Base-by-base conservation (phyloP, 1,140 invertebrate genomes). In the Diorhabda sublineata region DNA sequence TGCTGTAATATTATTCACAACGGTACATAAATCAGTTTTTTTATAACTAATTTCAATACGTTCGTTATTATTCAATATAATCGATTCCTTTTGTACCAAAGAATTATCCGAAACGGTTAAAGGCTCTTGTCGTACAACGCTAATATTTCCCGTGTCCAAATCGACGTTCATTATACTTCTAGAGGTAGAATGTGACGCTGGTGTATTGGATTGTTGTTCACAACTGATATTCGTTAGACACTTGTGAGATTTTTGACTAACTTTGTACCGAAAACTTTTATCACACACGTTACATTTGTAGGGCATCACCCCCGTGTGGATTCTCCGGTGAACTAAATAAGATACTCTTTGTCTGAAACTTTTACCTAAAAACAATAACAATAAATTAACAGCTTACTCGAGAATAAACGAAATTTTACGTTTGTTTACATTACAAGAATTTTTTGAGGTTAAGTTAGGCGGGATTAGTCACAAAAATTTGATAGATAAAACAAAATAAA, bases 201-300 rank as follows among this genome's bases (percentile, higher is more conserved):
- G 45, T 56, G 58, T 73, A 42, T 75, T 73, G 8, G 60, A 58
- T 47, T 52, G 73, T 62, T 59, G 67, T 85, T 74, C 5, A 86
- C 81, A 26, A 79, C 83, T 52, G 85, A 85, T 84, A 75, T 88
- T 86, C 7, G 82, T 81, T 62, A 84, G 83, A 78, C 92, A 93
- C 81, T 92, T 92, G 73, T 93, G 92, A 9, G 91, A 92, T 77
- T 90, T 84, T 81, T 92, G 89, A 67, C 91, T 92, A 5, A 93
- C 92, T 85, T 95, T 95, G 75, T 94, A 94, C 72, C 92, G 83
- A 79, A 94, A 95, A 75, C 84, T 90, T 84, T 92, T 94, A 66
- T 89, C 86, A 79, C 93, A 95, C 3, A 86, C 85, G 59, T 88
- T 88, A 79, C 93, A 95, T 79, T 90, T 90, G 75, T 94, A 94